Base-by-base conservation (phyloP, 1,140 invertebrate genomes). In the Drosophila serrata region DNA sequence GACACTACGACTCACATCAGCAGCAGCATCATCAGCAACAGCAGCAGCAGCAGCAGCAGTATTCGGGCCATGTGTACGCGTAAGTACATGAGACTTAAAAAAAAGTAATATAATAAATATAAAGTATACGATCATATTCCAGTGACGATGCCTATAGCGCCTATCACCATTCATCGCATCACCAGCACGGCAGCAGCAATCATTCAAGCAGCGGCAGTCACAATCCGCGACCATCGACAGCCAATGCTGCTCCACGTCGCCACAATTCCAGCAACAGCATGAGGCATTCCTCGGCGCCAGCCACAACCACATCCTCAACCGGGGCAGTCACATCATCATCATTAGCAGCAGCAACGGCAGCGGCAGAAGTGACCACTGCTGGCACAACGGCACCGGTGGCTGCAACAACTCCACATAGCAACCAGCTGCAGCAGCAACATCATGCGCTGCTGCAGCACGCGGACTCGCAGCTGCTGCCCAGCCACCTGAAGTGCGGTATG, bases 401-500 rank as follows among this genome's bases (percentile, higher is more conserved):
- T 13, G 80, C 73, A 27, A 67, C 64, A n/a, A 58, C 64, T n/a
- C 24, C 24, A 22, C 75, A 78, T 9, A 70, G 63, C 79, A 86
- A 79, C 43, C 84, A 88, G 42, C 42, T 87, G 64, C 81, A 86
- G 58, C 82, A 87, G 35, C 81, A 82, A 40, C 81, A 84, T 37
- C 84, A 91, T 31, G 79, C 81, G 0, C 17, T 90, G 39, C 33
- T 79, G 51, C 90, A 90, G 11, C 75, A 81, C 33, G 75, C 80
- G 11, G 92, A 92, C 33, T 81, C 90, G 6, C 92, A 93, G 61
- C 59, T 92, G 49, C 33, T 95, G 92, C 94, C 94, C 4, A 93
- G 94, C 17, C 94, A 95, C 61, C 80, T 95, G 13, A 95, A 95
- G 79, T 95, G 95, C 82, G 95, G 95, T 22, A 94, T 96, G 93